These are phyloP conservation scores for Bucorvus abyssinicus DNA, from an alignment of 2,797 vertebrate genomes.

Conservation along the genomic window DNA sequence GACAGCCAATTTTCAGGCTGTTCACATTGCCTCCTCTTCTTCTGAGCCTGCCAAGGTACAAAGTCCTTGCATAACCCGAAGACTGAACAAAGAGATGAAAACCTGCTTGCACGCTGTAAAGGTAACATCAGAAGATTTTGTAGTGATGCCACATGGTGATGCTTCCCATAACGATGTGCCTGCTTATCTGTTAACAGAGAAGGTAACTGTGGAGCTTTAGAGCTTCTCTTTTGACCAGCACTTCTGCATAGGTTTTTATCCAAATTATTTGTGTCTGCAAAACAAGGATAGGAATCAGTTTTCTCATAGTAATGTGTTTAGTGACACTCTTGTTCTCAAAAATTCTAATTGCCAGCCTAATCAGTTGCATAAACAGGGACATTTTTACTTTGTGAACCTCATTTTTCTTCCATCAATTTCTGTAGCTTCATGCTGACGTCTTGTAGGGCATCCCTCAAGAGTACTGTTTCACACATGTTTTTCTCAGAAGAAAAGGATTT, in stretches of 20 bases:
- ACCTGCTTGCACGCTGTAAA: not conserved
- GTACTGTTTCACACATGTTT: not conserved
- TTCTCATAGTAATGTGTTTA: not conserved
- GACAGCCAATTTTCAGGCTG: slow-evolving; percentile 51
- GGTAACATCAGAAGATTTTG: not conserved
- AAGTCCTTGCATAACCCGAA: slow-evolving; percentile 54
- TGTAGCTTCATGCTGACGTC: not conserved
- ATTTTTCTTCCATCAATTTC: not conserved
- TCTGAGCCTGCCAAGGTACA: slow-evolving; percentile 39
- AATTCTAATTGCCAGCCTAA: not conserved
- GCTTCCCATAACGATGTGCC: not conserved
- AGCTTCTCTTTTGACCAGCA: not conserved
- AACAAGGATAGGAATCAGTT: not conserved
- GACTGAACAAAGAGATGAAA: not conserved
- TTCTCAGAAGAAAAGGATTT: not conserved
- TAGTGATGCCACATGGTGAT: not conserved
- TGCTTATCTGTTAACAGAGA: not conserved
- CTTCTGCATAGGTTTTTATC: not conserved
- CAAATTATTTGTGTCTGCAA: not conserved
- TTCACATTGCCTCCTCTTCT: slow-evolving; percentile 30
- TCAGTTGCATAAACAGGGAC: not conserved
- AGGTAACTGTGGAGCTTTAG: not conserved
- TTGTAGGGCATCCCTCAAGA: not conserved
- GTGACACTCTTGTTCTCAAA: not conserved
- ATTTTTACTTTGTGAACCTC: not conserved